A percentile compares a stretch with the other conserved stretches of the same genome.
Conservation (phyloP, 2,888 invertebrate genomes). For the Lasioglossum morio region DNA sequence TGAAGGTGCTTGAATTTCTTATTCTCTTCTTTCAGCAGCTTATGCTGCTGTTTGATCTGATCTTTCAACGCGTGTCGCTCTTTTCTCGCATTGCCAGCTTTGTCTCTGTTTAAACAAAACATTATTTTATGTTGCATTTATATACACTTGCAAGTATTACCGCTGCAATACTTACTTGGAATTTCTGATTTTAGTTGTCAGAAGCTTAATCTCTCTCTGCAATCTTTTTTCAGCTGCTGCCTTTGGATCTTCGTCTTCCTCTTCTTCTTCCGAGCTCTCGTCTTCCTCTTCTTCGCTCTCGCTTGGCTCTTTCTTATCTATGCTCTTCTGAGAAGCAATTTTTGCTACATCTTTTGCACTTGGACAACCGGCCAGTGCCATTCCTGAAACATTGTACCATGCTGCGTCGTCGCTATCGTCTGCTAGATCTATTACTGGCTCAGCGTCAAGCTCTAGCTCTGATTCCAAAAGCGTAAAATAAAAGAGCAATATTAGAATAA, state of each 20-base stretch:
- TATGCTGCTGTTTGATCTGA: conserved; percentile 93
- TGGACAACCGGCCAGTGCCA: conserved; percentile 83
- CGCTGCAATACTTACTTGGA: conserved; percentile 80
- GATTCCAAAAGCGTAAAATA: conserved; percentile 44
- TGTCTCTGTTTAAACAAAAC: conserved; percentile 85
- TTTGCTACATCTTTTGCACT: conserved; percentile 83
- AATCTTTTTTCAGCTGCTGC: conserved; percentile 87
- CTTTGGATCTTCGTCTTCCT: conserved; percentile 89
- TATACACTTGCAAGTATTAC: not conserved
- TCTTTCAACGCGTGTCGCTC: conserved; percentile 92
- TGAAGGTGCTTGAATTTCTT: conserved; percentile 93
- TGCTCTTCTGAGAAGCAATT: conserved; percentile 82
- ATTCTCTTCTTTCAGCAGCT: conserved; percentile 91
- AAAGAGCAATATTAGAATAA: conserved; percentile 63
- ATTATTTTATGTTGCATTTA: not conserved
- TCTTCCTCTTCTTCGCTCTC: conserved; percentile 85
- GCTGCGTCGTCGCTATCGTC: conserved; percentile 78
- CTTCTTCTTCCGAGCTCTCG: conserved; percentile 86
- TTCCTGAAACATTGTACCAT: conserved; percentile 83
- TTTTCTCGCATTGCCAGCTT: conserved; percentile 90
- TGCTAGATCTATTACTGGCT: conserved; percentile 78
- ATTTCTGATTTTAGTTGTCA: conserved; percentile 85
- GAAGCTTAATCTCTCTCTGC: conserved; percentile 90
- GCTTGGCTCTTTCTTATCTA: conserved; percentile 77
- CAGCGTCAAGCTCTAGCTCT: conserved; percentile 65